Conservation (phyloP, 92 coral and sea anemone genomes). For the Pocillopora grandis region DNA sequence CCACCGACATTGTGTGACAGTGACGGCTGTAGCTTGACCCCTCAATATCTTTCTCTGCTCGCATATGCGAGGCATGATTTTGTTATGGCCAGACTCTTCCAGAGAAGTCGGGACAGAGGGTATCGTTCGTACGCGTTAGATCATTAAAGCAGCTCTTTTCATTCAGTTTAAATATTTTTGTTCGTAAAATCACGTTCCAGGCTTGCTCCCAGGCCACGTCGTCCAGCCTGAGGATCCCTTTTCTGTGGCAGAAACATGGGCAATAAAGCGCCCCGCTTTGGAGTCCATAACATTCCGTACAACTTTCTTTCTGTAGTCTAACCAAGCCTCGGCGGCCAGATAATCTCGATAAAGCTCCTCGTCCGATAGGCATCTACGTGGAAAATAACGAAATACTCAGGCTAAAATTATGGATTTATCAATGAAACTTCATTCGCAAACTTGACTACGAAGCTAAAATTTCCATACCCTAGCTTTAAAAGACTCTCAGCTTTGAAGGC, state of each 20-base stretch:
- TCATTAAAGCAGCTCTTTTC: too few relatives aligned
- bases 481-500: too few relatives aligned
- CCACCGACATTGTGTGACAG: too few relatives aligned
- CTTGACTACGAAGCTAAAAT: too few relatives aligned
- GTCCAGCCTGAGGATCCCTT: constrained; percentile 71
- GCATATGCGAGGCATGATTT: too few relatives aligned
- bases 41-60: too few relatives aligned
- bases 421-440: too few relatives aligned
- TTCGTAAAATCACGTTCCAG: not conserved
- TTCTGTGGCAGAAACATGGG: constrained; percentile 53
- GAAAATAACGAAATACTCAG: not conserved
- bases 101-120: too few relatives aligned
- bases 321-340: constrained; percentile 70
- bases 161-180: not conserved
- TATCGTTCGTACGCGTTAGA: too few relatives aligned
- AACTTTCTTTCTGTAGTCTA: constrained; percentile 77
- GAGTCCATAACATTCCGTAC: constrained; percentile 67
- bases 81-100: too few relatives aligned
- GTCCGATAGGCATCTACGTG: constrained; percentile 53
- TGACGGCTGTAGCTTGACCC: too few relatives aligned
- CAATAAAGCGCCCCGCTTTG: constrained; percentile 44
- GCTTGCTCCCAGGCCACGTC: constrained; percentile 55
- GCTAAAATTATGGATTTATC: not conserved
- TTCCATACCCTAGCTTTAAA: too few relatives aligned
- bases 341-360: constrained; percentile 64